These are phyloP conservation scores for Desoria tigrina DNA, from an alignment of 2,888 invertebrate species.

Conservation along the genomic window DNA sequence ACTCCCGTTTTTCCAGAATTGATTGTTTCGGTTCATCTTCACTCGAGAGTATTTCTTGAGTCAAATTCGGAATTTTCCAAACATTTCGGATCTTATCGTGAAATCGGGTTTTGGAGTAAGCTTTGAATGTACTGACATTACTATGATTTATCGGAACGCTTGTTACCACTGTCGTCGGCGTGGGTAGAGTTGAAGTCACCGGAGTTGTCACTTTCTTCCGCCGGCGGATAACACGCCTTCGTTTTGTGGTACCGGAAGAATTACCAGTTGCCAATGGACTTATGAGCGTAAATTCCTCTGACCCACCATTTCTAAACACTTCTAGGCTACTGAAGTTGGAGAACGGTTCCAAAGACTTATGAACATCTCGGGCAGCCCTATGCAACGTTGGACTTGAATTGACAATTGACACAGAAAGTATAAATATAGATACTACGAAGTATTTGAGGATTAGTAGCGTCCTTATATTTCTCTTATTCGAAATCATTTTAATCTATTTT, in stretches of 20 bases:
- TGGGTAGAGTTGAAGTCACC: background rate
- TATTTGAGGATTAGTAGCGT: too few relatives aligned
- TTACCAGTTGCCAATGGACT: background rate
- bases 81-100: conserved; percentile 6
- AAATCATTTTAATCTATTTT: too few relatives aligned
- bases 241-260: background rate
- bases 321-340: too few relatives aligned
- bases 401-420: too few relatives aligned
- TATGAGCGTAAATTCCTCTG: background rate
- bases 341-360: too few relatives aligned
- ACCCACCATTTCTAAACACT: background rate
- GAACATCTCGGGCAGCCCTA: too few relatives aligned
- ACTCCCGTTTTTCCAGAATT: conserved; percentile 24
- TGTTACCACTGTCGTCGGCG: background rate
- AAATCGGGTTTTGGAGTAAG: background rate
- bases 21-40: conserved; percentile 5
- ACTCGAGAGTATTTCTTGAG: background rate
- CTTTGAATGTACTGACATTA: background rate
- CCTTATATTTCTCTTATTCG: too few relatives aligned
- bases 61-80: conserved; percentile 21
- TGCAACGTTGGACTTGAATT: too few relatives aligned
- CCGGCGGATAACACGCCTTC: background rate
- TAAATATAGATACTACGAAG: too few relatives aligned
- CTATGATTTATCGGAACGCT: background rate
- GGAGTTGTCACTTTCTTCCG: conserved; percentile 6